Conservation (phyloP, 64 coral and sea anemone species). For the Platygyra sinensis region DNA sequence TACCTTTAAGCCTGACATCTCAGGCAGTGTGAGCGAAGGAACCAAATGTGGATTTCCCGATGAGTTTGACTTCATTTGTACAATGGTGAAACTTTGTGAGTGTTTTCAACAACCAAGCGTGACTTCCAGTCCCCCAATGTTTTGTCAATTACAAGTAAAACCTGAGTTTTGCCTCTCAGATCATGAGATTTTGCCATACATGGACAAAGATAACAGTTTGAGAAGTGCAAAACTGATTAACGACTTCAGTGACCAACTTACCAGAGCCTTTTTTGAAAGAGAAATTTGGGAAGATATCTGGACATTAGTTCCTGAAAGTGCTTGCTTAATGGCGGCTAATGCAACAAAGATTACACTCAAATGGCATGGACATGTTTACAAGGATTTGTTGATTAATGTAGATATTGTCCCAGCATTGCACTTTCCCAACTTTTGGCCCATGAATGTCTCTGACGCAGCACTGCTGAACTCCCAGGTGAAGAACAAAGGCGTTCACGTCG, state of each 20-base stretch:
- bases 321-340: conserved; percentile 5
- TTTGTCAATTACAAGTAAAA: conserved; percentile 28
- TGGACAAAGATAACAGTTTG: conserved; percentile 33
- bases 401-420: conserved; percentile 28
- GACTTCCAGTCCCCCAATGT: conserved; percentile 26
- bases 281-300: conserved; percentile 9
- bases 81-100: conserved; percentile 9
- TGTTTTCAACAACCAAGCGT: conserved; percentile 23
- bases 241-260: conserved; percentile 14
- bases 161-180: background rate
- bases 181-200: conserved; percentile 1
- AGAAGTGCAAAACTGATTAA: conserved; percentile 11
- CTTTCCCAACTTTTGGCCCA: conserved; percentile 29
- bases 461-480: background rate
- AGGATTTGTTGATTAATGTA: conserved; percentile 1
- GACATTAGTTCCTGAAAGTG: background rate
- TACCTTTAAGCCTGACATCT: conserved; percentile 18
- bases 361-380: conserved; percentile 29
- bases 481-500: conserved; percentile 12
- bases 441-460: conserved; percentile 1
- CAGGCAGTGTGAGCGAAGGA: conserved; percentile 4
- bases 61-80: conserved; percentile 30
- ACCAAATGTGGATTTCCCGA: conserved; percentile 46
- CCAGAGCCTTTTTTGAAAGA: background rate
- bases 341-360: conserved; percentile 12